These are phyloP conservation scores for Plotosus lineatus DNA, from an alignment of 2,113 vertebrate genomes.

Conservation along the genomic window DNA sequence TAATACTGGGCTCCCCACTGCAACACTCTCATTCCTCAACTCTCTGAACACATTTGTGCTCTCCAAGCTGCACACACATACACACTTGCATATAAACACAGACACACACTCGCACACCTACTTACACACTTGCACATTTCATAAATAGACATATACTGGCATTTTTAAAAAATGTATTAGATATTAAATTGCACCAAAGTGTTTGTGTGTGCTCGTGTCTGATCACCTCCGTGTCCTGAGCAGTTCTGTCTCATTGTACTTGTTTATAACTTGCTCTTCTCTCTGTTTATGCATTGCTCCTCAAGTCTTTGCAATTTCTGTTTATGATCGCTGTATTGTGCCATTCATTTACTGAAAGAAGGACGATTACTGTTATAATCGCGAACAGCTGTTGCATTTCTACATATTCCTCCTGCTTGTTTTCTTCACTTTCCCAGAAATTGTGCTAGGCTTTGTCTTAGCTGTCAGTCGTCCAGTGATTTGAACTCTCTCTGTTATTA, in stretches of 20 bases:
- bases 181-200: conserved; percentile 2
- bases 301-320: background rate
- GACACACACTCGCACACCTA: conserved; percentile 1
- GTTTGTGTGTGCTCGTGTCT: background rate
- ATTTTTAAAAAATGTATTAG: background rate
- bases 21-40: conserved; percentile 72
- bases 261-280: background rate
- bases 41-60: conserved; percentile 57
- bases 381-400: background rate
- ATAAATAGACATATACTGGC: background rate
- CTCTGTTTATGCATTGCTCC: background rate
- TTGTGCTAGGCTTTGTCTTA: background rate
- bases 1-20: conserved; percentile 63
- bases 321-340: background rate
- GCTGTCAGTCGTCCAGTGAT: too few species aligned
- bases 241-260: background rate
- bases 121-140: background rate
- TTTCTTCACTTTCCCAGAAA: background rate
- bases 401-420: background rate
- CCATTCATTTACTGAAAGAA: background rate
- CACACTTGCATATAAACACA: conserved; percentile 33
- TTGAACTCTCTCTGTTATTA: background rate
- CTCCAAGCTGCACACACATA: conserved; percentile 46
- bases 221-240: background rate
- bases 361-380: background rate